A percentile compares a stretch with the other conserved stretches of the same genome.
phyloP scores from a whole-genome alignment of 2,888 invertebrate species.

The Drosophila leonis region DNA sequence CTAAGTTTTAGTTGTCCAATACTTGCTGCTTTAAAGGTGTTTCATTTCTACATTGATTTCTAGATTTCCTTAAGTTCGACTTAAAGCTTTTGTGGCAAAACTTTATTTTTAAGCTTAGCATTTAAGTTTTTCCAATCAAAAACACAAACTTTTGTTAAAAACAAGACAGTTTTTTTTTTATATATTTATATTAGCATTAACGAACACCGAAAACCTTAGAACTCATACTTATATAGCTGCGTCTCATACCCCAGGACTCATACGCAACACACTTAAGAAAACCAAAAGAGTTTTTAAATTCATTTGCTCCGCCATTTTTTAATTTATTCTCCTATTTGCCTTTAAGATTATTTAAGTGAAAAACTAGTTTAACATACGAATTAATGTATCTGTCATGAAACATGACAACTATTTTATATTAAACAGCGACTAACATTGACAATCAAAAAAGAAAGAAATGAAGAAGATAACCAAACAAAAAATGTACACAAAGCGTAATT shows the following conservation, averaged over 20 bases:
- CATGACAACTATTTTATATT: constrained; percentile 38
- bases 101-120: constrained; percentile 62
- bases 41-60: constrained; percentile 61
- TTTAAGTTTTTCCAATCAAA: constrained; percentile 37
- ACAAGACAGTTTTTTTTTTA: constrained; percentile 8
- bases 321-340: constrained; percentile 51
- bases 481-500: constrained; percentile 39
- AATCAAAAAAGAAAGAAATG: constrained; percentile 5
- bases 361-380: constrained; percentile 54
- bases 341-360: constrained; percentile 66
- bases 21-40: constrained; percentile 77
- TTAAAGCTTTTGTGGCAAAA: constrained; percentile 56
- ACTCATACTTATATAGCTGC: constrained; percentile 22
- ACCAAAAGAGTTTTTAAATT: constrained; percentile 38
- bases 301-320: constrained; percentile 71
- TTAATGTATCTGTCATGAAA: constrained; percentile 45
- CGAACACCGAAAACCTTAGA: constrained; percentile 9
- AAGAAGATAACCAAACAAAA: background rate
- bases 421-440: constrained; percentile 57
- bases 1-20: constrained; percentile 56
- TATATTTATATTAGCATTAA: constrained; percentile 15
- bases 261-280: constrained; percentile 18
- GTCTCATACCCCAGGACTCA: constrained; percentile 39
- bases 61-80: constrained; percentile 37
- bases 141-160: constrained; percentile 16